Percentiles rank a stretch among this genome's conserved stretches.
These are phyloP conservation scores for Dolomedes plantarius DNA, from an alignment of 2,888 invertebrate genomes.

Conservation along the genomic window DNA sequence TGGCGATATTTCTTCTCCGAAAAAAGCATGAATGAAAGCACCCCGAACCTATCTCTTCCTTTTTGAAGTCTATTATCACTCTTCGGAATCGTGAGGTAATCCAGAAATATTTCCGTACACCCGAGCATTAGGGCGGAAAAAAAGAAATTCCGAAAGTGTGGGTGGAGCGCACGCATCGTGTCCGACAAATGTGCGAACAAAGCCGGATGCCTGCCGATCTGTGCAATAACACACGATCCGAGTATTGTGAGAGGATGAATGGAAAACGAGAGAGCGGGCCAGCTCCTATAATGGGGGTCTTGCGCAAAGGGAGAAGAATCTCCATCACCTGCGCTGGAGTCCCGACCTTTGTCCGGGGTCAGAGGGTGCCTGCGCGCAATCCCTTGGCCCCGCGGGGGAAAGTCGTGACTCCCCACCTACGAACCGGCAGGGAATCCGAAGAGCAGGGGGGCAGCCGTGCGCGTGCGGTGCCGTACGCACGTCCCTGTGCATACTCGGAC, in stretches of 20 bases:
- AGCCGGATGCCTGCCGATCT: conserved; percentile 4
- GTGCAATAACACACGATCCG: neutral
- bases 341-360: conserved; percentile 17
- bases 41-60: neutral
- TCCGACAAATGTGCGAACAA: conserved; percentile 33
- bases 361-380: conserved; percentile 40
- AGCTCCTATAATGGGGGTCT: neutral
- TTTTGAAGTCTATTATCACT: neutral
- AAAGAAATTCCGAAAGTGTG: conserved; percentile 10
- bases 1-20: neutral
- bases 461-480: conserved; percentile 44
- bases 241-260: neutral
- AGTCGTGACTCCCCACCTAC: conserved; percentile 68
- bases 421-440: conserved; percentile 16
- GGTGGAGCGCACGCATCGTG: conserved; percentile 15
- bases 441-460: neutral
- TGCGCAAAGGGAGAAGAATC: neutral
- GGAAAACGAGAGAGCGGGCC: neutral
- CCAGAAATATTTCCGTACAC: conserved; percentile 9
- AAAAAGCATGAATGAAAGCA: conserved; percentile 4
- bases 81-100: neutral
- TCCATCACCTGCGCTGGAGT: conserved; percentile 1
- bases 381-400: conserved; percentile 49
- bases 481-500: too few species aligned
- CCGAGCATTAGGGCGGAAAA: neutral